Base-by-base conservation (phyloP, 2,888 invertebrate genomes). In the Eupelmus urozonus region DNA sequence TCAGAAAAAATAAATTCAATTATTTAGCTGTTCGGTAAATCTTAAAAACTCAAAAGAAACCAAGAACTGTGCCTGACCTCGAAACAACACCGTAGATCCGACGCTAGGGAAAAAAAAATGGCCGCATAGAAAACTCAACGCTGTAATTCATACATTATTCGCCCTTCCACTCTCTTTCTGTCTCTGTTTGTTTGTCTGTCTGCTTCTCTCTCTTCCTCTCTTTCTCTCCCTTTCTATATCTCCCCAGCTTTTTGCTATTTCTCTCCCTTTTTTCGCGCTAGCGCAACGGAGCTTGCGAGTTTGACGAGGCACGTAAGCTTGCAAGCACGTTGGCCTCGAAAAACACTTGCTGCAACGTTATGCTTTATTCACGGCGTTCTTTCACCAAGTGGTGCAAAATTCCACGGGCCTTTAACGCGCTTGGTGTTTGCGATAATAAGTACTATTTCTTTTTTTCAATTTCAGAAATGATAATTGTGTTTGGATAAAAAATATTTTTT, bases 141-240 rank as follows among this genome's bases (percentile, higher is more conserved):
- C 49, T n/a, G 60, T 60, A 71, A 71, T 71, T 71, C 49, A 51
- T 70, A 25, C 60, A 70, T 60, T 60, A 59, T 70, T 59, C 40
- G 2, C 18, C 7, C n/a, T n/a, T n/a, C n/a, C n/a, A n/a, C n/a
- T n/a, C n/a, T n/a, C n/a, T 23, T 0, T 0, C 27, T 16, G 25
- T 57, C 25, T 27, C 25, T 57, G 1, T 59, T 5, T 34, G 34
- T 34, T 34, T 34, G 2, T n/a, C n/a, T n/a, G 1, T 59, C n/a
- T 34, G 34, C 9, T 34, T 34, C 53, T 9, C 49, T 27, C 25
- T 45, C 53, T 9, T 65, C 45, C 25, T 45, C n/a, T 55, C 25
- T 57, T 45, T 25, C 42, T 20, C 5, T 1, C 7, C 9, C 18
- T 20, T 51, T 29, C 34, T 25, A 4, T 9, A 18, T 18, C 11